Evolutionary conservation across 2,888 invertebrate species (phyloP), one percentile per base, ranked within the genome.

Genomic region (Abrostola triplasia): DNA sequence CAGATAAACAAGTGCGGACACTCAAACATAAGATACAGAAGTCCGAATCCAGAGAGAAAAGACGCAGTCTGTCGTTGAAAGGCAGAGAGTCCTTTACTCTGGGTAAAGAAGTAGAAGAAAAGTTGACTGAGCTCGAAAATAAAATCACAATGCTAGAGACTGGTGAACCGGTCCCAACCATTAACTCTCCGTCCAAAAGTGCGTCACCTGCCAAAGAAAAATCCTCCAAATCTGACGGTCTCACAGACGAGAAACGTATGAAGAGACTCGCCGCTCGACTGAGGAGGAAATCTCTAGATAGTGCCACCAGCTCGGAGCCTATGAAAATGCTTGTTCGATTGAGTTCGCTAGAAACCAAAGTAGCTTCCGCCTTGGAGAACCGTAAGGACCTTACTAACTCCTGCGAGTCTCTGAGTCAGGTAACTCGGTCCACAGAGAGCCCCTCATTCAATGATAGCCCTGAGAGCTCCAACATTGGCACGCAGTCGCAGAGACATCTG

Each of bases 81-180:
- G 97, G 98, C 7, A 95, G 97, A 75, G 97, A 98, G 87, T 97
- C 97, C 38, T 95, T 97, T 77, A 96, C 97, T 8, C 95, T 98
- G 51, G 96, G 97, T 11, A 97, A 97, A 87, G 98, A 98, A 88
- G 96, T 98, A 13, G 98, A 98, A 88, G 97, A 97, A 70, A 98
- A 98, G 87, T 95, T 98, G 51, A 95, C 95, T n/a, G 97, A 97
- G 85, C 89, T 98, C 65, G 98, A 98, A 90, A 96, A 95, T 55
- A 97, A 97, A 91, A 96, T 98, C 53, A 95, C 96, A 60, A 95
- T 96, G 70, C 88, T 97, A 58, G 97, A 97, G 83, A 85, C 91
- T 11, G 91, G 92, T 36, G 90, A 94, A 58, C 80, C 92, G 4
- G 90, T 93, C 36, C 93, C 95, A 11, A 90, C 86, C 10, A 92